Conservation (phyloP, 92 coral and sea anemone genomes). For the Porites evermanni region DNA sequence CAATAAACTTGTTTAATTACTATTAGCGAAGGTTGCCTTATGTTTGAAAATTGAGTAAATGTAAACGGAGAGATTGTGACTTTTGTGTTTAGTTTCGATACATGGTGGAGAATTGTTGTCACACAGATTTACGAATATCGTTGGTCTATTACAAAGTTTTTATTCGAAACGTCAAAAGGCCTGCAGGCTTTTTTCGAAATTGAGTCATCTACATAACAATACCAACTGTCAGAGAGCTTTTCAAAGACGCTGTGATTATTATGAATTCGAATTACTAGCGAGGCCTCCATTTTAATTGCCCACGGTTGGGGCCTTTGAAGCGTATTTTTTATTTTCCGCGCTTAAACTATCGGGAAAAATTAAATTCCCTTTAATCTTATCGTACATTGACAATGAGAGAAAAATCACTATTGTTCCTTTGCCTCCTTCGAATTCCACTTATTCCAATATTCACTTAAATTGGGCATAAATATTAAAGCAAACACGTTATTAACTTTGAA, state of each 20-base stretch:
- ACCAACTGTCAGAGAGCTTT: constrained; percentile 52
- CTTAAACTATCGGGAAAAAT: constrained; percentile 29
- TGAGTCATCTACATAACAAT: constrained; percentile 80
- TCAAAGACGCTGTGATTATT: constrained; percentile 69
- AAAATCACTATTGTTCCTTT: constrained; percentile 34
- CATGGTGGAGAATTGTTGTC: background rate
- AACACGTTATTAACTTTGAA: constrained; percentile 89
- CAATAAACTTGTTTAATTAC: constrained; percentile 27
- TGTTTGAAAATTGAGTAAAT: constrained; percentile 17
- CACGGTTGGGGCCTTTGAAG: constrained; percentile 26
- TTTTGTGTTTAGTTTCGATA: background rate
- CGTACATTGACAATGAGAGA: constrained; percentile 31
- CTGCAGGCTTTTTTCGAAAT: constrained; percentile 56
- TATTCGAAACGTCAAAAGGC: constrained; percentile 45
- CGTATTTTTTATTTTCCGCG: constrained; percentile 23
- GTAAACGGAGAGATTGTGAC: background rate
- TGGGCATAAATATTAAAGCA: constrained; percentile 91
- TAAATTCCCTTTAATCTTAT: constrained; percentile 36
- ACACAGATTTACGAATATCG: background rate
- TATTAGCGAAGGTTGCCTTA: constrained; percentile 16
- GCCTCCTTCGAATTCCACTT: constrained; percentile 66
- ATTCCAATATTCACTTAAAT: constrained; percentile 80
- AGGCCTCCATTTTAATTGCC: constrained; percentile 41
- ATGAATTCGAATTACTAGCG: constrained; percentile 65
- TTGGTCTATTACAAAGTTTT: constrained; percentile 21